Percentiles rank a stretch among this genome's conserved stretches.
Evolutionary conservation across 2,113 vertebrate species (phyloP).

Genomic region (Hemiprocne comata): DNA sequence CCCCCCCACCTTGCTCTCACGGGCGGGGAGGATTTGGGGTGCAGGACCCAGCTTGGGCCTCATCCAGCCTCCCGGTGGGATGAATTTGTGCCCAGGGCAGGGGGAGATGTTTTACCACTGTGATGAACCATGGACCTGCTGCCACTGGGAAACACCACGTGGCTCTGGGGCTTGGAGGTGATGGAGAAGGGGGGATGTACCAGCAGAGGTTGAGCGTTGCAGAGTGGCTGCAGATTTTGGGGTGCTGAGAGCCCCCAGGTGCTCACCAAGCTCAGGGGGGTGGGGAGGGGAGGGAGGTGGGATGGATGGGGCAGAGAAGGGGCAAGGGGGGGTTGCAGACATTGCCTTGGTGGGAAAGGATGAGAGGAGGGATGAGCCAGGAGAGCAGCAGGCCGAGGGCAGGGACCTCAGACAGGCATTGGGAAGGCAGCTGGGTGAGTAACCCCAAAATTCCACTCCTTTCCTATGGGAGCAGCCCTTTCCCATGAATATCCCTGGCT

Average conservation of each 20-base stretch:
- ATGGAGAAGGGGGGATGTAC: neutral
- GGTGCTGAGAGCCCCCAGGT: neutral
- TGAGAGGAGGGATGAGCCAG: neutral
- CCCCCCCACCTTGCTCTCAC: rapidly evolving
- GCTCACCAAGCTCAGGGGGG: neutral
- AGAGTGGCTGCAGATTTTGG: neutral
- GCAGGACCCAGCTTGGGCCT: neutral
- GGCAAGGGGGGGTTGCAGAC: too few species aligned
- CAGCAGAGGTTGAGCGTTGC: neutral
- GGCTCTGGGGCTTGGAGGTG: rapidly evolving
- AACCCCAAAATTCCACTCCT: neutral
- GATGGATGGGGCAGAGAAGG: too few species aligned
- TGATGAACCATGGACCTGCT: rapidly evolving
- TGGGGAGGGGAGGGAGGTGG: too few species aligned
- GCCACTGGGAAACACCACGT: rapidly evolving
- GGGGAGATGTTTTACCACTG: neutral
- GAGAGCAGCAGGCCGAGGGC: neutral
- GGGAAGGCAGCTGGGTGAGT: neutral
- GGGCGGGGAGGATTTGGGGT: neutral
- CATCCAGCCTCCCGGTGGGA: rapidly evolving
- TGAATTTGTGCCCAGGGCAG: neutral
- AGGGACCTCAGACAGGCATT: neutral
- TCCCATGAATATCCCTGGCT: neutral
- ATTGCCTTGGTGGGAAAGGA: neutral
- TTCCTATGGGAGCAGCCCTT: neutral